Percentiles rank a stretch among this genome's conserved stretches.
Conservation (phyloP, 2,888 invertebrate species). For the Phaonia tiefii region DNA sequence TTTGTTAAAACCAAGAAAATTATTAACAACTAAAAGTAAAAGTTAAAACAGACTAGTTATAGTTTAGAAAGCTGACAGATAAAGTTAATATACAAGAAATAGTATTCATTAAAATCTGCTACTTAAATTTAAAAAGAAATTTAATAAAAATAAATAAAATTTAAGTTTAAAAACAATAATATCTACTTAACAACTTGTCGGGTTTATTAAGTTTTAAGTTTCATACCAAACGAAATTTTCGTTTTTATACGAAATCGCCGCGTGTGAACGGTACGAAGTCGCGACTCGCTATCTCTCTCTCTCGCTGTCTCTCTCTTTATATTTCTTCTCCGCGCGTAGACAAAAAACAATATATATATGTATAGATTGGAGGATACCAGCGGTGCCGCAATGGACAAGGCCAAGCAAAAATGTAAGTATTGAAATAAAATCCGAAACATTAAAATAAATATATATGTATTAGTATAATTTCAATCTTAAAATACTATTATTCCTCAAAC, state of each 20-base stretch:
- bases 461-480: no score
- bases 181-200: not conserved
- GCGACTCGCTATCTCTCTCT: not conserved
- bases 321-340: not conserved
- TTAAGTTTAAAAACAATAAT: slow-evolving; percentile 31
- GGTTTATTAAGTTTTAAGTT: not conserved
- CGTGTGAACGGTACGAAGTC: no score
- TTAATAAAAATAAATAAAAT: not conserved
- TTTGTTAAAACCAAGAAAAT: slow-evolving; percentile 25
- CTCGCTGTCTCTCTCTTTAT: no score
- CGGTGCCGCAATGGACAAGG: slow-evolving; percentile 80
- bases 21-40: not conserved
- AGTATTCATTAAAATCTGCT: slow-evolving; percentile 2
- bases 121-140: slow-evolving; percentile 6
- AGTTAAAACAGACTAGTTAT: not conserved
- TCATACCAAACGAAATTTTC: slow-evolving; percentile 25
- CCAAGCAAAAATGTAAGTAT: slow-evolving; percentile 79
- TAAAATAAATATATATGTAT: no score
- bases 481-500: no score
- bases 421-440: no score
- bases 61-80: not conserved
- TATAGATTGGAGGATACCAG: slow-evolving; percentile 79
- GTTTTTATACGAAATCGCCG: not conserved
- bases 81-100: not conserved
- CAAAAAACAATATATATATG: slow-evolving; percentile 72